A percentile compares a stretch with the other conserved stretches of the same genome.
These are phyloP conservation scores for Anoplolepis gracilipes DNA, from an alignment of 1,140 invertebrate species.

Conservation along the genomic window DNA sequence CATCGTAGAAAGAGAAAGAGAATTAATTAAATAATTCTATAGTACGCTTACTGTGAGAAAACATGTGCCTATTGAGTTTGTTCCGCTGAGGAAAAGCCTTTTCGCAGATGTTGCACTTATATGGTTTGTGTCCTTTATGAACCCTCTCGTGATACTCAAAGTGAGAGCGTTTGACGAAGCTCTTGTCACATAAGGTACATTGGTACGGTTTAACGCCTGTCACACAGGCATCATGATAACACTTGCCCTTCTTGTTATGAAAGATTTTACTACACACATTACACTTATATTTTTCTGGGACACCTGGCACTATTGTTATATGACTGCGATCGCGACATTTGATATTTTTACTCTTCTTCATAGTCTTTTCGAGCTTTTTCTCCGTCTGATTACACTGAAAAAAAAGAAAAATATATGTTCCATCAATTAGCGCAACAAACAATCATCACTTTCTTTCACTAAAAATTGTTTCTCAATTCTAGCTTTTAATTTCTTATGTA, in stretches of 20 bases:
- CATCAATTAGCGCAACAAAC: neutral
- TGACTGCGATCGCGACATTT: slow-evolving; percentile 77
- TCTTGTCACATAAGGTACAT: slow-evolving; percentile 80
- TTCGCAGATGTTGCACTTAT: slow-evolving; percentile 91
- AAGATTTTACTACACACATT: slow-evolving; percentile 80
- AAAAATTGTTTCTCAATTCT: slow-evolving; percentile 1
- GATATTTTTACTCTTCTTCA: slow-evolving; percentile 47
- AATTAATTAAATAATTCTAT: neutral
- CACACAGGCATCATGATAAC: slow-evolving; percentile 81
- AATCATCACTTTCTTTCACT: neutral
- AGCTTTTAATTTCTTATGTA: slow-evolving; percentile 13
- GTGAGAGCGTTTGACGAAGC: slow-evolving; percentile 82
- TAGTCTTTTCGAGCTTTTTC: neutral
- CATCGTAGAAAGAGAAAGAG: no score
- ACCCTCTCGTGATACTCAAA: slow-evolving; percentile 87
- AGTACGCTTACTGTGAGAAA: slow-evolving; percentile 78
- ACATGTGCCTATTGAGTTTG: slow-evolving; percentile 93
- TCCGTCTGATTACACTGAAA: slow-evolving; percentile 7
- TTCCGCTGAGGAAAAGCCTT: slow-evolving; percentile 83
- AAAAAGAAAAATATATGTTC: neutral
- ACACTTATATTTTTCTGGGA: slow-evolving; percentile 79
- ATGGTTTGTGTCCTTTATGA: slow-evolving; percentile 92
- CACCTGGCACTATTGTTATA: slow-evolving; percentile 77
- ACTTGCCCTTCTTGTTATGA: slow-evolving; percentile 79
- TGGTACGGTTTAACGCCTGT: slow-evolving; percentile 81